Conservation (phyloP, 2,888 invertebrate genomes). For the Bembecia ichneumoniformis region DNA sequence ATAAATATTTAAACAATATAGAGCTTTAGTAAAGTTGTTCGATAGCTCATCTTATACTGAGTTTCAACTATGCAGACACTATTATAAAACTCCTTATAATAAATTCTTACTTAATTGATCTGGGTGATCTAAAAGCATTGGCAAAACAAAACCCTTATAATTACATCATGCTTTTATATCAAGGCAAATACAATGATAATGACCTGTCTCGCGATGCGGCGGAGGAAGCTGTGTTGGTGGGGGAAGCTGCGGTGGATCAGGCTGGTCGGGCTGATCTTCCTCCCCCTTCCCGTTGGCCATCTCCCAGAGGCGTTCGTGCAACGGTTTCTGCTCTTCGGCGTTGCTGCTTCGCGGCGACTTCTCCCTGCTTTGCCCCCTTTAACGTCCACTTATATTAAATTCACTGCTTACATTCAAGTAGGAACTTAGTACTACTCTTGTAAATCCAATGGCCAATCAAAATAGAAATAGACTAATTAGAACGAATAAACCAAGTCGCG, state of each 20-base stretch:
- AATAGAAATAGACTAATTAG: too few species aligned
- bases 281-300: constrained; percentile 62
- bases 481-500: too few species aligned
- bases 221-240: not conserved
- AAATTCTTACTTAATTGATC: too few species aligned
- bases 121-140: too few species aligned
- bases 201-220: not conserved
- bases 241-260: not conserved
- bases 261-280: not conserved
- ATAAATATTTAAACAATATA: too few species aligned
- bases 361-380: constrained; percentile 45
- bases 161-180: not conserved
- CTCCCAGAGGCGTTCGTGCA: constrained; percentile 67
- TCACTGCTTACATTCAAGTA: not conserved
- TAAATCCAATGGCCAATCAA: too few species aligned
- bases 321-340: constrained; percentile 37
- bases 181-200: not conserved
- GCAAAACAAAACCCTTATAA: too few species aligned
- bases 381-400: not conserved
- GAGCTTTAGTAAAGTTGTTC: too few species aligned
- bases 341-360: constrained; percentile 38
- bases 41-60: too few species aligned
- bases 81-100: too few species aligned
- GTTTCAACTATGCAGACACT: too few species aligned
- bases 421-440: too few species aligned